Conservation (phyloP, 2,113 vertebrate species). For the Trochalopteron elliotii region DNA sequence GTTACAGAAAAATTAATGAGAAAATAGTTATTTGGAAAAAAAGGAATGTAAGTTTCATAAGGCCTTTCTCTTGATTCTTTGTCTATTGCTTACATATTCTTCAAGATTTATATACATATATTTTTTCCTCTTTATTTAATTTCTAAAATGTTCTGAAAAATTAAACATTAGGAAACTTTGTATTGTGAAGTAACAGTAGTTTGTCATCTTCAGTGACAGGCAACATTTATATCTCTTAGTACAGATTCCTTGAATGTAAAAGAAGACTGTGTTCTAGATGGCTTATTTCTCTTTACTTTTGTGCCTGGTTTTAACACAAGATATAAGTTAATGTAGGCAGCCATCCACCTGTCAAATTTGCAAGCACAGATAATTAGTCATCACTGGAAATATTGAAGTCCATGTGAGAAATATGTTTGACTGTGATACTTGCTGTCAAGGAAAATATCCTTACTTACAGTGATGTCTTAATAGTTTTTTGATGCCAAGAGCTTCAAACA, state of each 20-base stretch:
- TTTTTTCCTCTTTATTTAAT: neutral
- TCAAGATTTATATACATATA: neutral
- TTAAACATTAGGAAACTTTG: neutral
- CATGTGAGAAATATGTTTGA: neutral
- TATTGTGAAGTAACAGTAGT: neutral
- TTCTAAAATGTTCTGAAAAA: neutral
- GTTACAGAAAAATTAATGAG: neutral
- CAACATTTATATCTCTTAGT: neutral
- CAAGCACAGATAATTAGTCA: neutral
- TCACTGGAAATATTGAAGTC: neutral
- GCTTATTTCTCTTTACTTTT: neutral
- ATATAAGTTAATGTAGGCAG: neutral
- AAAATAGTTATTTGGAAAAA: neutral
- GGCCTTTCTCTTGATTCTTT: neutral
- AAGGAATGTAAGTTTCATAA: neutral
- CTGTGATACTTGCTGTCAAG: neutral
- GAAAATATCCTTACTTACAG: neutral
- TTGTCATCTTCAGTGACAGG: neutral
- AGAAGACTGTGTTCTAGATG: neutral
- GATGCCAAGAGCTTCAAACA: neutral
- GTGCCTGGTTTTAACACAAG: neutral
- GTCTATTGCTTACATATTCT: neutral
- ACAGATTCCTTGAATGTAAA: neutral
- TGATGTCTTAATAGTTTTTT: neutral
- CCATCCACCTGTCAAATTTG: neutral